Conservation (phyloP, 2,888 invertebrate genomes). For the Nemotelus nigrinus region DNA sequence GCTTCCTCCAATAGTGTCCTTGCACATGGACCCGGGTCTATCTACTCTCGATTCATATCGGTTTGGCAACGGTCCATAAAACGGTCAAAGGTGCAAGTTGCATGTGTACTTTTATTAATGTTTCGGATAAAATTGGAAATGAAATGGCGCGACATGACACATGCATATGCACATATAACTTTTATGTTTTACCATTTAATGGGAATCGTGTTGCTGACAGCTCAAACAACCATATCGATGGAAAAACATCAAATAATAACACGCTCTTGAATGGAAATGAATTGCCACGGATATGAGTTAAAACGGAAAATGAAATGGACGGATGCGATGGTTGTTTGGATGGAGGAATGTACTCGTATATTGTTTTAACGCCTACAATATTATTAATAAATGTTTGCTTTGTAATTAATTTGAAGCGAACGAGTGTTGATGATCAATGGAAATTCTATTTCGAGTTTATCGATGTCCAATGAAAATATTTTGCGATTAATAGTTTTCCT, state of each 20-base stretch:
- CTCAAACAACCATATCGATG: conserved; percentile 27
- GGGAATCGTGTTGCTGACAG: conserved; percentile 37
- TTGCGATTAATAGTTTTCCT: too few relatives aligned
- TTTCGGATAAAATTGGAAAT: conserved; percentile 43
- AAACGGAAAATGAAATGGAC: conserved; percentile 4
- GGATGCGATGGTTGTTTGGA: neutral
- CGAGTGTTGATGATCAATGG: too few relatives aligned
- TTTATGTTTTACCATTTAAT: conserved; percentile 22
- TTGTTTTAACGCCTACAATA: conserved; percentile 4
- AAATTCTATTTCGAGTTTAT: too few relatives aligned
- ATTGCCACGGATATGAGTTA: neutral
- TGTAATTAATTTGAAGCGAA: too few relatives aligned
- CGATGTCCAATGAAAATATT: too few relatives aligned
- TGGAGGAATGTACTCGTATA: neutral
- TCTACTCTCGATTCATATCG: conserved; percentile 13
- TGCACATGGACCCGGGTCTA: neutral
- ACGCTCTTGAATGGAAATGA: neutral
- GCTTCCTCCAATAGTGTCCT: neutral
- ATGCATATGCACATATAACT: conserved; percentile 11
- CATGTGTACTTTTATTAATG: conserved; percentile 44
- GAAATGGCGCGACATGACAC: conserved; percentile 23
- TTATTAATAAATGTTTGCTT: too few relatives aligned
- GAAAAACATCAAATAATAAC: conserved; percentile 25
- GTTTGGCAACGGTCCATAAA: conserved; percentile 41
- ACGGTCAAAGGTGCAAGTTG: conserved; percentile 34